These are phyloP conservation scores for Zoanthus sansibaricus DNA, from an alignment of 92 coral and sea anemone genomes.

Conservation along the genomic window DNA sequence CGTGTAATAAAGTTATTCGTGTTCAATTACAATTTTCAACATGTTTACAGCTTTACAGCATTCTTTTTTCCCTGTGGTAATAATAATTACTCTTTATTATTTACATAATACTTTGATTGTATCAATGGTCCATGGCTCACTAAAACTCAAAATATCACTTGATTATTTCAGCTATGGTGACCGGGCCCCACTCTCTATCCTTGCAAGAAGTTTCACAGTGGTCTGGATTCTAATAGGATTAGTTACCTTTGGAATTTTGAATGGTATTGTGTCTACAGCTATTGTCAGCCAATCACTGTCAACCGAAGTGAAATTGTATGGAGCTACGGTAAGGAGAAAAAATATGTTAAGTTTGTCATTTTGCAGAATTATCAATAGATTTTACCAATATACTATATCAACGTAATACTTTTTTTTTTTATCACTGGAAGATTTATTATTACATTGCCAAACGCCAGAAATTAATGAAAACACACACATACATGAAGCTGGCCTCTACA, in stretches of 20 bases:
- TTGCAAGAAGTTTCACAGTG: conserved; percentile 55
- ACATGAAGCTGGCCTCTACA: neutral
- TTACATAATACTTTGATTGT: no score
- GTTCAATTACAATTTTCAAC: no score
- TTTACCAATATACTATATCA: neutral
- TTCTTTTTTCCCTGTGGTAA: no score
- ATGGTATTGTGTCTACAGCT: conserved; percentile 34
- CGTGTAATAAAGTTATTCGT: no score
- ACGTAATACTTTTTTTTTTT: neutral
- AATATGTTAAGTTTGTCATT: neutral
- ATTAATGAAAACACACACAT: neutral
- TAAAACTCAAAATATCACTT: neutral
- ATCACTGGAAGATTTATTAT: neutral
- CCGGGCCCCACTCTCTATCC: conserved; percentile 50
- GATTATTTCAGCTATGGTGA: conserved; percentile 60
- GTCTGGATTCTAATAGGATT: conserved; percentile 57
- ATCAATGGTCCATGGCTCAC: neutral
- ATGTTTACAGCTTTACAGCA: no score
- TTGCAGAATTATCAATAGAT: neutral
- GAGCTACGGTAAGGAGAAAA: conserved; percentile 18
- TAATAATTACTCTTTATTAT: no score
- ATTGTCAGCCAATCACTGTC: conserved; percentile 46
- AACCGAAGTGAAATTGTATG: conserved; percentile 31
- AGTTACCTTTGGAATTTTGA: conserved; percentile 32
- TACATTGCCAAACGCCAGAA: neutral